A percentile compares a stretch with the other conserved stretches of the same genome.
These are phyloP conservation scores for Troides oblongomaculatus DNA, from an alignment of 2,888 invertebrate species.

Conservation along the genomic window DNA sequence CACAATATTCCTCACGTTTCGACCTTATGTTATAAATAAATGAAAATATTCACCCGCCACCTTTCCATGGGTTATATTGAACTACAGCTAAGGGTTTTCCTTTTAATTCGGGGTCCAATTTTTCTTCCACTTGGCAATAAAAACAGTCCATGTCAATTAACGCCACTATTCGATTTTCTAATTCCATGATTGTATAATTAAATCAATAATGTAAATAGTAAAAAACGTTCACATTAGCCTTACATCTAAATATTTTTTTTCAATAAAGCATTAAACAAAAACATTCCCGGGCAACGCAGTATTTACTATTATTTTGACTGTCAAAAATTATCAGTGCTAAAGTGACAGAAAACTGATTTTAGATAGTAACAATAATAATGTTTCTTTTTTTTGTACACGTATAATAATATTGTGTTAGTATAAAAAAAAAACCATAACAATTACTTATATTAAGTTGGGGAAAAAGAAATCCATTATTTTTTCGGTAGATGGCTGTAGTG, in stretches of 20 bases:
- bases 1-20: no score
- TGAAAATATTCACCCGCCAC: slow-evolving; percentile 87
- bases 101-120: slow-evolving; percentile 88
- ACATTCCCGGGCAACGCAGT: background rate
- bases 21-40: background rate
- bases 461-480: no score
- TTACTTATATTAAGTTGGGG: no score
- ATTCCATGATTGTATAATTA: slow-evolving; percentile 55
- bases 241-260: no score
- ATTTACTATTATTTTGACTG: background rate
- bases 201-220: no score
- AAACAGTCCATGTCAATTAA: slow-evolving; percentile 99
- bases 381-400: background rate
- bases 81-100: slow-evolving; percentile 97
- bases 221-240: background rate
- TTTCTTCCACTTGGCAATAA: slow-evolving; percentile 98
- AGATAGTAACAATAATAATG: background rate
- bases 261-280: no score
- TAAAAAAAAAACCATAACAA: background rate
- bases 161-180: slow-evolving; percentile 85
- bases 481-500: no score
- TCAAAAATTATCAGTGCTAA: background rate
- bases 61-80: slow-evolving; percentile 96
- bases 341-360: background rate
- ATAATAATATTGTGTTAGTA: background rate